Evolutionary conservation across 2,797 vertebrate genomes (phyloP).

Genomic region (Pelodytes ibericus): DNA sequence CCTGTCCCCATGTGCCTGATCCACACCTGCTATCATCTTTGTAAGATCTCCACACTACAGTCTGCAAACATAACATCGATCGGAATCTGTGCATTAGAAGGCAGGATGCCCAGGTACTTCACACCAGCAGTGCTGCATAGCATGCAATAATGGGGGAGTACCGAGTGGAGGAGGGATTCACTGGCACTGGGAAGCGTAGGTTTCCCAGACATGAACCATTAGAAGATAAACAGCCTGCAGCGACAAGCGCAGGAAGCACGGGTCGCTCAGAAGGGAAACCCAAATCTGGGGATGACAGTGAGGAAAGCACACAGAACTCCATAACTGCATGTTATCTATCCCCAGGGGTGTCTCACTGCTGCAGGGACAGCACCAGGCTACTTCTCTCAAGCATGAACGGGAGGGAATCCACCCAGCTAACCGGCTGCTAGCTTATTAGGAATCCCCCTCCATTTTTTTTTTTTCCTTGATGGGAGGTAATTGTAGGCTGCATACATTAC

Average conservation of each 20-base stretch:
- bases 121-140: constrained; percentile 26
- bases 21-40: constrained; percentile 5
- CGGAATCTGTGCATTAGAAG: constrained; percentile 13
- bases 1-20: constrained; percentile 21
- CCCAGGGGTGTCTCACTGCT: constrained; percentile 21
- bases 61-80: background rate
- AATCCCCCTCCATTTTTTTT: constrained; percentile 18
- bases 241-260: constrained; percentile 40
- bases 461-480: constrained; percentile 36
- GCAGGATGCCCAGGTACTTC: constrained; percentile 40
- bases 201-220: constrained; percentile 52
- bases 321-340: constrained; percentile 30
- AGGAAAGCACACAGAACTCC: constrained; percentile 41
- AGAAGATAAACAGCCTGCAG: constrained; percentile 54
- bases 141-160: constrained; percentile 46
- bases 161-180: constrained; percentile 17
- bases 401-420: constrained; percentile 28
- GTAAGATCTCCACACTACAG: constrained; percentile 35
- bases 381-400: constrained; percentile 8
- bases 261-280: constrained; percentile 41
- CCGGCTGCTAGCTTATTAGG: constrained; percentile 35
- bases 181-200: constrained; percentile 43
- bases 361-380: constrained; percentile 34
- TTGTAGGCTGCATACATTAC: background rate
- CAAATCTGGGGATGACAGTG: constrained; percentile 42